phyloP scores from a whole-genome alignment of 2,113 vertebrate genomes.

The Rhinoderma darwinii region DNA sequence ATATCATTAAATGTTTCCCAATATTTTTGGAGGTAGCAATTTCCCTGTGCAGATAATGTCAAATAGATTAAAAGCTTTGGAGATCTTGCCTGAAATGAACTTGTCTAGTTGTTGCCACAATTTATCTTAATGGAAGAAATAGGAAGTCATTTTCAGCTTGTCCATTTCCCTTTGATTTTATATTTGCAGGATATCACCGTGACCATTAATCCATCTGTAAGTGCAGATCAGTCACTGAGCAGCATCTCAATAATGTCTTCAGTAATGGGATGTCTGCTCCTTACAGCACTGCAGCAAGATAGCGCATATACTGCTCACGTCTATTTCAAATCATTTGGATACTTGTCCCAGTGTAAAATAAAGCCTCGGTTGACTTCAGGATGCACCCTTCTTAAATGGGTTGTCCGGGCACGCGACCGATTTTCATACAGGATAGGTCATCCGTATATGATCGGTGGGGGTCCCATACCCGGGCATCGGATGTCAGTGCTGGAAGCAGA shows the following conservation, averaged over 20 bases:
- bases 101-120: neutral
- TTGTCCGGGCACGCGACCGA: no score
- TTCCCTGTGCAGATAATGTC: neutral
- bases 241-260: neutral
- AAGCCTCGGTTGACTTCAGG: neutral
- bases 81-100: neutral
- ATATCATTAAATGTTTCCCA: neutral
- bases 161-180: slow-evolving; percentile 21
- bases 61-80: neutral
- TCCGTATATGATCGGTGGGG: no score
- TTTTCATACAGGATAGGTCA: no score
- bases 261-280: slow-evolving; percentile 4
- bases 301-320: neutral
- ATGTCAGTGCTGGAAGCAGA: no score
- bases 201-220: slow-evolving; percentile 30
- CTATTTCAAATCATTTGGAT: neutral
- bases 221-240: slow-evolving; percentile 22
- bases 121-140: slow-evolving; percentile 14
- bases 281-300: neutral
- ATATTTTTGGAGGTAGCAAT: neutral
- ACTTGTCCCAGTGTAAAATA: neutral
- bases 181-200: neutral
- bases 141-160: neutral
- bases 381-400: no score
- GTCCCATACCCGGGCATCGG: no score